Percentiles rank a stretch among this genome's conserved stretches.
These are phyloP conservation scores for Decapterus maruadsi DNA, from an alignment of 2,797 vertebrate genomes.

Conservation along the genomic window DNA sequence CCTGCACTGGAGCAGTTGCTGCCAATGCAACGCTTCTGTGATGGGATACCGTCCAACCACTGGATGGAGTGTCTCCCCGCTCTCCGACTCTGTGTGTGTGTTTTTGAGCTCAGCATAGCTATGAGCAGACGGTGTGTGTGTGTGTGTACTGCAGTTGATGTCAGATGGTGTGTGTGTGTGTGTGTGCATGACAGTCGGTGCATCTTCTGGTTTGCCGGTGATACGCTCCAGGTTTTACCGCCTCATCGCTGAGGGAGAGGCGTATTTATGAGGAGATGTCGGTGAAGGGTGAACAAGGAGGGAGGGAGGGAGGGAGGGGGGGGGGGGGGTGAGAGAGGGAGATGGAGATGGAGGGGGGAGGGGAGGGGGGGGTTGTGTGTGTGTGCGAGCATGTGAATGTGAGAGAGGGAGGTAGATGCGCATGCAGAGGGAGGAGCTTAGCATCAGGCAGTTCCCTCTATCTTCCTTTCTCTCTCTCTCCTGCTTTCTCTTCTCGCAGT, in stretches of 20 bases:
- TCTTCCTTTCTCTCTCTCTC: slow-evolving; percentile 57
- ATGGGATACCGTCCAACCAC: slow-evolving; percentile 24
- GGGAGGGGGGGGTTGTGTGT: slow-evolving; percentile 51
- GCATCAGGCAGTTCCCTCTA: slow-evolving; percentile 77
- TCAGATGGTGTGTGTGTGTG: slow-evolving; percentile 28
- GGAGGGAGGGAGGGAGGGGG: slow-evolving; percentile 43
- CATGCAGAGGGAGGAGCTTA: slow-evolving; percentile 85
- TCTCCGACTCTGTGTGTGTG: background rate
- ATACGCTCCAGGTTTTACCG: slow-evolving; percentile 30
- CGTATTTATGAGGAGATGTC: slow-evolving; percentile 78
- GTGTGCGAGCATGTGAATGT: slow-evolving; percentile 67
- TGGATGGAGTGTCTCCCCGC: slow-evolving; percentile 19
- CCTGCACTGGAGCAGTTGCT: slow-evolving; percentile 32
- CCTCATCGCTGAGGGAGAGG: slow-evolving; percentile 72
- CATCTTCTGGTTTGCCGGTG: slow-evolving; percentile 46
- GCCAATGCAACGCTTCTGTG: slow-evolving; percentile 29
- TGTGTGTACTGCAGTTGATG: slow-evolving; percentile 19
- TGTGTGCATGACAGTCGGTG: slow-evolving; percentile 24
- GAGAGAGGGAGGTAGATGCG: slow-evolving; percentile 71
- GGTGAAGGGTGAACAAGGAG: slow-evolving; percentile 82
- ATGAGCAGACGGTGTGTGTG: background rate
- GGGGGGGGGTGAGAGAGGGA: slow-evolving; percentile 51
- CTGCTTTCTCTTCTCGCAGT: slow-evolving; percentile 58
- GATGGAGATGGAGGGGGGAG: slow-evolving; percentile 41
- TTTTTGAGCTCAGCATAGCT: slow-evolving; percentile 1